Evolutionary conservation across 1,140 invertebrate species (phyloP).

Genomic region (Drosophila oshimai): DNA sequence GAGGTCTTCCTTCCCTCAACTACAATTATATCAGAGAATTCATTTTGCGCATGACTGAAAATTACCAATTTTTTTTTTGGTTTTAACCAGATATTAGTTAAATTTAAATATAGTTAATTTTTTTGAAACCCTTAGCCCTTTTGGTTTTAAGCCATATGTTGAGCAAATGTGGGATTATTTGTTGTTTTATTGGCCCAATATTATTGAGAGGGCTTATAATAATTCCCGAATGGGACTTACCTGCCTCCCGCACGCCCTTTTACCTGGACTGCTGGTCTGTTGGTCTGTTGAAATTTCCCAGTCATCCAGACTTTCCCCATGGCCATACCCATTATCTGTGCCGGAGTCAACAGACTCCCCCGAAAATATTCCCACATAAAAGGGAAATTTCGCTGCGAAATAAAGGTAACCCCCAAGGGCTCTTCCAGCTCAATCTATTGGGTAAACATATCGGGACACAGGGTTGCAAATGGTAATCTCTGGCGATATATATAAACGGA

Average conservation of each 20-base stretch:
- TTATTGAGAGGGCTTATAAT: not conserved
- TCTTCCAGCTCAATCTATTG: slow-evolving; percentile 22
- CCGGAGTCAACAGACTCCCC: not conserved
- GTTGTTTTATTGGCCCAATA: not conserved
- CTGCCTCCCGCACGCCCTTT: not conserved
- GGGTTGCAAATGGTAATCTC: slow-evolving; percentile 11
- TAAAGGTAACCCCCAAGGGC: slow-evolving; percentile 18
- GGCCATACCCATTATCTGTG: not conserved
- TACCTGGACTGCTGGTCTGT: not conserved
- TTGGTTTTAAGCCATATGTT: too few relatives aligned
- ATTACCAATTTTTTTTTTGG: too few relatives aligned
- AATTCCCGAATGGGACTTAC: not conserved
- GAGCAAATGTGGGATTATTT: too few relatives aligned
- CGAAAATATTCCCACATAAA: not conserved
- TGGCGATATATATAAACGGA: not conserved
- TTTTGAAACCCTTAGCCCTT: too few relatives aligned
- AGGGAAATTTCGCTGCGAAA: slow-evolving; percentile 2
- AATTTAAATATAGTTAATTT: too few relatives aligned
- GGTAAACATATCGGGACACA: slow-evolving; percentile 31
- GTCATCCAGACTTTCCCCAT: not conserved
- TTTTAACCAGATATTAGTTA: too few relatives aligned
- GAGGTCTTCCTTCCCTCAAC: not conserved
- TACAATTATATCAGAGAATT: too few relatives aligned
- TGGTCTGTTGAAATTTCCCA: not conserved
- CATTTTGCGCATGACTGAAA: too few relatives aligned